These are phyloP conservation scores for Lochmaea crataegi DNA, from an alignment of 2,888 invertebrate species.

Conservation along the genomic window DNA sequence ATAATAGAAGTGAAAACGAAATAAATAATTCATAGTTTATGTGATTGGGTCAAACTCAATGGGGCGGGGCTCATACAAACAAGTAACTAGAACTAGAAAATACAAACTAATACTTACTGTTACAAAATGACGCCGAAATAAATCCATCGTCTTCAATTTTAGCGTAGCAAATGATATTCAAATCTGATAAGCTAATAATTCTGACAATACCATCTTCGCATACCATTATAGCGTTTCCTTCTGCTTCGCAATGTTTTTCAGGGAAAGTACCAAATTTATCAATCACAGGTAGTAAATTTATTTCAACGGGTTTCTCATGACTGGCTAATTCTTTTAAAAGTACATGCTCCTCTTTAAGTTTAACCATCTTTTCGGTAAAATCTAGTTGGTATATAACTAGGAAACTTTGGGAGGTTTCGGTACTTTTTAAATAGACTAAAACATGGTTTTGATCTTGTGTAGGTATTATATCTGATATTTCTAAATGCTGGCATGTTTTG, in stretches of 20 bases:
- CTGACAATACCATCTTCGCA: slow-evolving; percentile 81
- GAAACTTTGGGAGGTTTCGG: slow-evolving; percentile 60
- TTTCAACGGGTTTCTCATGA: slow-evolving; percentile 76
- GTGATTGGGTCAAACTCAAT: no score
- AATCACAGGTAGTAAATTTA: slow-evolving; percentile 74
- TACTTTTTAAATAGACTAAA: slow-evolving; percentile 69
- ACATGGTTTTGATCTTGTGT: slow-evolving; percentile 77
- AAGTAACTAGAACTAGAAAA: no score
- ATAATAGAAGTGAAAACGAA: no score
- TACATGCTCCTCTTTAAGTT: slow-evolving; percentile 72
- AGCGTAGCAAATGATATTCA: slow-evolving; percentile 76
- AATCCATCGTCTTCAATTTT: slow-evolving; percentile 78
- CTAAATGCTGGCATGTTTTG: slow-evolving; percentile 63
- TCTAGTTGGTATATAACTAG: slow-evolving; percentile 71
- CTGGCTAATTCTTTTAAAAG: slow-evolving; percentile 71
- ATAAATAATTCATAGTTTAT: no score
- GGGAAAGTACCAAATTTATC: slow-evolving; percentile 55
- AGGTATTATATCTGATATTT: slow-evolving; percentile 74
- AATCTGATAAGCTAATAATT: slow-evolving; percentile 77
- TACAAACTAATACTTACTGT: slow-evolving; percentile 69
- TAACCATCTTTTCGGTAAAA: slow-evolving; percentile 66
- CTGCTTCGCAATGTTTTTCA: slow-evolving; percentile 44
- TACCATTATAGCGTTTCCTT: slow-evolving; percentile 77
- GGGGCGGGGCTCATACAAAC: no score
- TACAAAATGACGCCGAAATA: slow-evolving; percentile 86